Evolutionary conservation across 2,797 vertebrate species (phyloP).

Genomic region (Erethizon dorsatum): DNA sequence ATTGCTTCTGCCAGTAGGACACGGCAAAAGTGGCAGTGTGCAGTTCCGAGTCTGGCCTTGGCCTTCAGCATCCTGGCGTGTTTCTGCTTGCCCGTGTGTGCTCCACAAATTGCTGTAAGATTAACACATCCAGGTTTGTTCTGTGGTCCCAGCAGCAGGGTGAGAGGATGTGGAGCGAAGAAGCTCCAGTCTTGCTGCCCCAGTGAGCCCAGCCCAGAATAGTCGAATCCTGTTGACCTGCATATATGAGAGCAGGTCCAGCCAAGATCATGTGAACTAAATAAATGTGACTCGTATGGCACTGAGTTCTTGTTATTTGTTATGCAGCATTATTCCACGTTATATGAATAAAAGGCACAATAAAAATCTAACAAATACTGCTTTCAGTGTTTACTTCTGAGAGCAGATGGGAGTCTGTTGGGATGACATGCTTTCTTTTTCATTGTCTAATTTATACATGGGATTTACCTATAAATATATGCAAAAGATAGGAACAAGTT

Average conservation of each 20-base stretch:
- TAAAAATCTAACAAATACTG: constrained; percentile 31
- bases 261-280: not conserved
- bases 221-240: not conserved
- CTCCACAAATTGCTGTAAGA: not conserved
- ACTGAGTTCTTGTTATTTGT: not conserved
- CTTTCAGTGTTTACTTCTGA: constrained; percentile 40
- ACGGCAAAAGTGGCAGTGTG: not conserved
- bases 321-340: not conserved
- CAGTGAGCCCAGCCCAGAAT: not conserved
- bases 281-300: not conserved
- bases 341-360: not conserved
- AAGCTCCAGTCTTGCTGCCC: not conserved
- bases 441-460: constrained; percentile 4
- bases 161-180: not conserved
- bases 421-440: constrained; percentile 19
- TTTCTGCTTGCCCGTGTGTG: not conserved
- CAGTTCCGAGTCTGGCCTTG: not conserved
- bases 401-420: not conserved
- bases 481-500: constrained; percentile 8
- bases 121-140: not conserved
- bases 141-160: not conserved
- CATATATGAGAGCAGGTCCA: not conserved
- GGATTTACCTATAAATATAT: not conserved
- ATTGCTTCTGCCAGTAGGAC: not conserved
- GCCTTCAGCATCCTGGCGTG: not conserved